Evolutionary conservation across 2,113 vertebrate genomes (phyloP).

Genomic region (Tragelaphus strepsiceros): DNA sequence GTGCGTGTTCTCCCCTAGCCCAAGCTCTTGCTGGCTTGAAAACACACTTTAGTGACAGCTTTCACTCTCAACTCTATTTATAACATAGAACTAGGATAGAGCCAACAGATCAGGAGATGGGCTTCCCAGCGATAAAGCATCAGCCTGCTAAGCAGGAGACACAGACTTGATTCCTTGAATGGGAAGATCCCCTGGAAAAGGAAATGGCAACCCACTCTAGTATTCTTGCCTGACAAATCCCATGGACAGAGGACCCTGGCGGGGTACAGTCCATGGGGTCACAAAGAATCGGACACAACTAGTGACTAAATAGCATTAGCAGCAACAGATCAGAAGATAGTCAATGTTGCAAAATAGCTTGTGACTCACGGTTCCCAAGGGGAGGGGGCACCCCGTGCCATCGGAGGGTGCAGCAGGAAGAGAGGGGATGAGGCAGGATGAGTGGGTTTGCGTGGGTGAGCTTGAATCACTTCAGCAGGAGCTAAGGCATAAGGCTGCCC

Average conservation of each 20-base stretch:
- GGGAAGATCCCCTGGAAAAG: not conserved
- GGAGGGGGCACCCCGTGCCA: not conserved
- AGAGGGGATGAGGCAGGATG: not conserved
- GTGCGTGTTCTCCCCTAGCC: not conserved
- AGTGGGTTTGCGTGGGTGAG: not conserved
- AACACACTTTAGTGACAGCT: not conserved
- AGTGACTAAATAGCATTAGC: not conserved
- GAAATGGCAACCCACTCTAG: not conserved
- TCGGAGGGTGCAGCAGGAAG: not conserved
- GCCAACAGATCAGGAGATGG: not conserved
- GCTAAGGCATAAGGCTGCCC: not conserved
- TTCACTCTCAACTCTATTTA: not conserved
- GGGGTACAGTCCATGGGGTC: not conserved
- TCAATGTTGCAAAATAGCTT: not conserved
- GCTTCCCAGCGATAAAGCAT: not conserved
- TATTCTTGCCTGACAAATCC: not conserved
- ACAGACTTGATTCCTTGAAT: not conserved
- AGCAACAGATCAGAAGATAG: not conserved
- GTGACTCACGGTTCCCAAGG: not conserved
- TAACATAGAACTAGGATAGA: not conserved
- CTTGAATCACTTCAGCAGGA: not conserved
- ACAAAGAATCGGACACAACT: not conserved
- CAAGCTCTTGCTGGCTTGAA: not conserved
- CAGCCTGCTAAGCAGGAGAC: not conserved
- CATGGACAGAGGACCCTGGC: not conserved